A percentile compares a stretch with the other conserved stretches of the same genome.
phyloP scores from a whole-genome alignment of 2,888 invertebrate species.

The Mesorhabditis sp. region DNA sequence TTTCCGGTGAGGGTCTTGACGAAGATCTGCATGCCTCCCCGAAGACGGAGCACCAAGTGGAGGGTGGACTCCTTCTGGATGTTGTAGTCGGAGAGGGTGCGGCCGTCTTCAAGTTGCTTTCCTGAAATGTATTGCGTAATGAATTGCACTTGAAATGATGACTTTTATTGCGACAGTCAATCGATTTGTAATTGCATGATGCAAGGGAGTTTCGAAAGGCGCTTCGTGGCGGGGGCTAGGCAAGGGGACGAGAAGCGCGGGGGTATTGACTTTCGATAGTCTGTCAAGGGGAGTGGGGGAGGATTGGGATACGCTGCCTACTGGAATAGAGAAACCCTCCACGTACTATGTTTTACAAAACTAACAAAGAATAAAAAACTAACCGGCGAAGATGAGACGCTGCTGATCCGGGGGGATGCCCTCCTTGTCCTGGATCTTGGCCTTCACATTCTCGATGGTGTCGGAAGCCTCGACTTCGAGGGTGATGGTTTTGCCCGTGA shows the following conservation, averaged over 20 bases:
- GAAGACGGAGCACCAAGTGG: slow-evolving; percentile 36
- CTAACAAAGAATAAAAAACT: neutral
- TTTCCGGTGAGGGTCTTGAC: slow-evolving; percentile 82
- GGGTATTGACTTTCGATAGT: no score
- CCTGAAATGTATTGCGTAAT: slow-evolving; percentile 12
- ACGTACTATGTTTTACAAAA: neutral
- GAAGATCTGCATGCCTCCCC: slow-evolving; percentile 81
- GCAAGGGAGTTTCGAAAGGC: no score
- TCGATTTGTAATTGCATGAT: no score
- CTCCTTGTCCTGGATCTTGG: slow-evolving; percentile 39
- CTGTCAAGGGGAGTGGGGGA: no score
- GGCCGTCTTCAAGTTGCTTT: slow-evolving; percentile 41
- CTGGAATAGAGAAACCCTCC: no score
- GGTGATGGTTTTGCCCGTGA: slow-evolving; percentile 81
- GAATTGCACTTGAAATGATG: neutral
- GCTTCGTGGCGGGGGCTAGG: no score
- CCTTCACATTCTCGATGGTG: slow-evolving; percentile 40
- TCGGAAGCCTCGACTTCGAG: slow-evolving; percentile 39
- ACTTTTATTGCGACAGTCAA: neutral
- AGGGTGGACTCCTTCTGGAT: slow-evolving; percentile 47
- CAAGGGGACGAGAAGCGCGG: no score
- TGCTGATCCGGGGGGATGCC: slow-evolving; percentile 41
- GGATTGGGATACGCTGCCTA: no score
- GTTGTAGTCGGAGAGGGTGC: slow-evolving; percentile 42
- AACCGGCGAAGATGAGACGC: slow-evolving; percentile 32